These are phyloP conservation scores for Leptonema lineaticorne DNA, from an alignment of 1,140 invertebrate genomes.

Conservation along the genomic window DNA sequence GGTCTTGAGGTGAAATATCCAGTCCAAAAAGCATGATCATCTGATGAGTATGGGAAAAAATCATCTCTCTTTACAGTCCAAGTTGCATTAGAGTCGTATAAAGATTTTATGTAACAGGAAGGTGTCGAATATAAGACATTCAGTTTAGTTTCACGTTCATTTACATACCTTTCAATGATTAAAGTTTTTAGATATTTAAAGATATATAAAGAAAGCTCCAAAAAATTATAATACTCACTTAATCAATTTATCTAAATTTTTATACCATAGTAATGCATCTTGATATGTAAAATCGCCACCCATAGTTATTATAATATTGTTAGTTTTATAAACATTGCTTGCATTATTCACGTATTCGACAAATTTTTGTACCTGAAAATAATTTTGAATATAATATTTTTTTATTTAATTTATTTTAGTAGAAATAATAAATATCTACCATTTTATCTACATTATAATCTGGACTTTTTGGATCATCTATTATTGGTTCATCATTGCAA, in stretches of 20 bases:
- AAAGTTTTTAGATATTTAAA: not conserved
- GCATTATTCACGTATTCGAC: slow-evolving; percentile 53
- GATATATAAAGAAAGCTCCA: not conserved
- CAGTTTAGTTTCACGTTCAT: slow-evolving; percentile 54
- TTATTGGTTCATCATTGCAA: slow-evolving; percentile 68
- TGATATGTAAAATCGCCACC: slow-evolving; percentile 78
- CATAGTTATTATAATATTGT: slow-evolving; percentile 85
- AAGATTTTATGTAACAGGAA: slow-evolving; percentile 69
- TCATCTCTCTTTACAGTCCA: slow-evolving; percentile 61
- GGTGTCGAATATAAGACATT: slow-evolving; percentile 79
- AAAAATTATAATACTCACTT: slow-evolving; percentile 53
- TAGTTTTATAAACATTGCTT: slow-evolving; percentile 60
- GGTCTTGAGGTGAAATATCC: slow-evolving; percentile 80
- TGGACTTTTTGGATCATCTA: slow-evolving; percentile 52
- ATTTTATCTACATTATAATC: slow-evolving; percentile 57
- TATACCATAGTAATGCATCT: slow-evolving; percentile 63
- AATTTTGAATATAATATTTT: not conserved
- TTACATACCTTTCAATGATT: slow-evolving; percentile 56
- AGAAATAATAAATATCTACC: slow-evolving; percentile 43
- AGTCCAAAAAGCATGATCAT: slow-evolving; percentile 74
- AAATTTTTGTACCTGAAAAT: slow-evolving; percentile 55
- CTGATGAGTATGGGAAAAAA: slow-evolving; percentile 74
- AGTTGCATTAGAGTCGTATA: slow-evolving; percentile 45
- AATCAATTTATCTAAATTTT: slow-evolving; percentile 74
- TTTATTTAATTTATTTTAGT: not conserved